Percentiles rank a stretch among this genome's conserved stretches.
These are phyloP conservation scores for Athripsodes cinereus DNA, from an alignment of 2,888 invertebrate species.

Conservation along the genomic window DNA sequence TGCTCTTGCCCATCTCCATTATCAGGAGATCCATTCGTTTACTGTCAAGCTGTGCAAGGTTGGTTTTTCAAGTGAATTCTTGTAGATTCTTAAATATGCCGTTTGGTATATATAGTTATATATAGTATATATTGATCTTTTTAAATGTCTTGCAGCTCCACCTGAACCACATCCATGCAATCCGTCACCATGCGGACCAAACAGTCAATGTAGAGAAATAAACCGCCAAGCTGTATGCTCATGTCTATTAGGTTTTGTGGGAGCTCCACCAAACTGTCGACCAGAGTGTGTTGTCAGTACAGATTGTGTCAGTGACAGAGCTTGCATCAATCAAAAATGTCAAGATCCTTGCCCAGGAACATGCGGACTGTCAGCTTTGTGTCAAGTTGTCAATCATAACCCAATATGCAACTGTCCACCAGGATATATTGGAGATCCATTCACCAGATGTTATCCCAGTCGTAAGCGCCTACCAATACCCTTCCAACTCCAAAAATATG, in stretches of 20 bases:
- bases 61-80: constrained; percentile 30
- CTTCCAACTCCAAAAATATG: too few relatives aligned
- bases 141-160: constrained; percentile 22
- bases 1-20: constrained; percentile 68
- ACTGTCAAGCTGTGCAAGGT: constrained; percentile 55
- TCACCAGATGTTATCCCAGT: constrained; percentile 55
- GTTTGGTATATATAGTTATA: background rate
- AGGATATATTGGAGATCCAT: constrained; percentile 61
- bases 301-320: constrained; percentile 65
- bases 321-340: constrained; percentile 74
- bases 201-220: constrained; percentile 64
- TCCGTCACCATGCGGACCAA: constrained; percentile 55
- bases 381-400: constrained; percentile 71
- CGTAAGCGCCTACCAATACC: constrained; percentile 33
- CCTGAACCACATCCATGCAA: constrained; percentile 43
- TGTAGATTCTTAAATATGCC: background rate
- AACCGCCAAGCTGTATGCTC: constrained; percentile 71
- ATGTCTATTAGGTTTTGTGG: constrained; percentile 64
- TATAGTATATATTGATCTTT: background rate
- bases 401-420: constrained; percentile 68
- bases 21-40: constrained; percentile 73
- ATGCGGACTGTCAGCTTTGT: constrained; percentile 62
- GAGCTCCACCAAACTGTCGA: constrained; percentile 69
- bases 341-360: constrained; percentile 68
- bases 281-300: constrained; percentile 74